phyloP scores from a whole-genome alignment of 2,888 invertebrate genomes.

The Leucophenga montana region DNA sequence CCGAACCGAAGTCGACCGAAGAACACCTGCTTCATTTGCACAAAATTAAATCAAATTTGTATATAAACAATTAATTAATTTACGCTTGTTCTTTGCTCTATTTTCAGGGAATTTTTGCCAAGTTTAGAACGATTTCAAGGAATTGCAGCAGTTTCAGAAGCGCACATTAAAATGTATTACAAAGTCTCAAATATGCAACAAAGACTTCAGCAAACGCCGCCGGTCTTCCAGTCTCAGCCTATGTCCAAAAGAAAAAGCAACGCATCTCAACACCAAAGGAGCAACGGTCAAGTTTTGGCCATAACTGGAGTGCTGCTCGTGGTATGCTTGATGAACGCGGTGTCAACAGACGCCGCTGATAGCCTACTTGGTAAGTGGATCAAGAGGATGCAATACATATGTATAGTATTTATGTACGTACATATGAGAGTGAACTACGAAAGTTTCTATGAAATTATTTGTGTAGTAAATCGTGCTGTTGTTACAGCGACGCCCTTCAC shows the following conservation, averaged over 20 bases:
- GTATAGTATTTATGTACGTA: no score
- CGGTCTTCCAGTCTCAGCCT: neutral
- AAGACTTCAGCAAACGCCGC: neutral
- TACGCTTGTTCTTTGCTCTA: neutral
- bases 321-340: constrained; percentile 44
- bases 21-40: constrained; percentile 13
- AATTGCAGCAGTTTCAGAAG: constrained; percentile 6
- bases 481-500: constrained; percentile 19
- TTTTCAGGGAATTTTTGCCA: constrained; percentile 7
- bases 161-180: neutral
- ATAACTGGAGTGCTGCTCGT: constrained; percentile 42
- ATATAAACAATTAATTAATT: constrained; percentile 12
- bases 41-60: neutral
- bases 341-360: constrained; percentile 44
- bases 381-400: neutral
- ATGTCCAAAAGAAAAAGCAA: neutral
- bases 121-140: neutral
- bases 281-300: constrained; percentile 22
- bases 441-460: neutral
- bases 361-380: constrained; percentile 49
- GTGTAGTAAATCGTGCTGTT: neutral
- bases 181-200: neutral
- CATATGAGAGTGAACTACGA: neutral
- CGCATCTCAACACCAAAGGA: neutral
- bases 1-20: neutral